These are phyloP conservation scores for Ctenochaetus hawaiiensis DNA, from an alignment of 2,797 vertebrate species.

Conservation along the genomic window DNA sequence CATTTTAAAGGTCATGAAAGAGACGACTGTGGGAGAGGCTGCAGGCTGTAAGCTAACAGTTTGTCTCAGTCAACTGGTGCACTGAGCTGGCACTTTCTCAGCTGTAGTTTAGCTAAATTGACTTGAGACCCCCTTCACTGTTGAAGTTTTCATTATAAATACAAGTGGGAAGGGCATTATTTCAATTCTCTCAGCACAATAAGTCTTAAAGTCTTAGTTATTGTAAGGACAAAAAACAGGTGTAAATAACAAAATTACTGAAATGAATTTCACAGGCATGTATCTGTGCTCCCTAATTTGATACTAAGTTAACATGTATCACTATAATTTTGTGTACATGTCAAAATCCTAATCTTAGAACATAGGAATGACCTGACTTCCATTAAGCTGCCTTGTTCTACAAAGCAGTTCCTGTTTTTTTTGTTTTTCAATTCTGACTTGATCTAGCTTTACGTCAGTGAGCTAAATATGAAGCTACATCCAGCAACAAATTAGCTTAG, in stretches of 20 bases:
- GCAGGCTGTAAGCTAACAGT: conserved; percentile 58
- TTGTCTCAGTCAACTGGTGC: conserved; percentile 60
- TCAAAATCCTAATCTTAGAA: too few relatives aligned
- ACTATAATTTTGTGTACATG: too few relatives aligned
- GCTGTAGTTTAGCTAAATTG: conserved; percentile 53
- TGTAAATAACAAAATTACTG: background rate
- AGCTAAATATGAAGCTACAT: too few relatives aligned
- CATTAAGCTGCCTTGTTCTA: too few relatives aligned
- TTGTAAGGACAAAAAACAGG: conserved; percentile 1
- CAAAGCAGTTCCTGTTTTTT: too few relatives aligned
- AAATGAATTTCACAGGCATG: background rate
- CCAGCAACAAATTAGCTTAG: too few relatives aligned
- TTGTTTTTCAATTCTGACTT: too few relatives aligned
- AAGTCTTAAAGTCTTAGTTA: background rate
- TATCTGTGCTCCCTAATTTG: background rate
- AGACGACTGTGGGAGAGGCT: conserved; percentile 64
- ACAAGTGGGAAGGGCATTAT: background rate
- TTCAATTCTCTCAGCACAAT: conserved; percentile 8
- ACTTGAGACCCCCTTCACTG: conserved; percentile 26
- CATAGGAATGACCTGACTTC: too few relatives aligned
- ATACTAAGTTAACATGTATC: too few relatives aligned
- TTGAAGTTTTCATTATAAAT: conserved; percentile 16
- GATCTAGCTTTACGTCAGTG: too few relatives aligned
- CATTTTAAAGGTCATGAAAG: conserved; percentile 75
- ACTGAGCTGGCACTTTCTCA: conserved; percentile 48